These are phyloP conservation scores for Oryzias javanicus DNA, from an alignment of 2,113 vertebrate genomes.

Conservation along the genomic window DNA sequence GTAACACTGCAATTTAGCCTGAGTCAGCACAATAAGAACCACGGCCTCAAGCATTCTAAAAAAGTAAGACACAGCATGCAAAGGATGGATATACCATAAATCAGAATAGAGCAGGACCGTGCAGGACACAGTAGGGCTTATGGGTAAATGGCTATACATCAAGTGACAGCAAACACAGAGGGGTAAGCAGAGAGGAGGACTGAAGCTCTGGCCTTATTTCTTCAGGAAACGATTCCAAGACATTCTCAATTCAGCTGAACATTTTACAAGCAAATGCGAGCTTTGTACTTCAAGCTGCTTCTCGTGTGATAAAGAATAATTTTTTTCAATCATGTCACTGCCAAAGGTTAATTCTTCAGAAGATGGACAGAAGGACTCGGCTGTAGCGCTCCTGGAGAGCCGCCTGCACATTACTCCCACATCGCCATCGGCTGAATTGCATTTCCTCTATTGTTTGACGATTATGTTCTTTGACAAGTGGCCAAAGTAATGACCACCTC, in stretches of 20 bases:
- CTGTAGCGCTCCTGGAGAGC: slow-evolving; percentile 26
- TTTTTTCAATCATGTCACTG: slow-evolving; percentile 78
- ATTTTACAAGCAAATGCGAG: slow-evolving; percentile 53
- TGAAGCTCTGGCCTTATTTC: slow-evolving; percentile 60
- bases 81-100: too few species aligned
- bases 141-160: slow-evolving; percentile 12
- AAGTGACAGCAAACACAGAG: slow-evolving; percentile 48
- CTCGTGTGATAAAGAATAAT: slow-evolving; percentile 49
- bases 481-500: slow-evolving; percentile 59
- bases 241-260: slow-evolving; percentile 36
- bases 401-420: slow-evolving; percentile 48
- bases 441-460: slow-evolving; percentile 66
- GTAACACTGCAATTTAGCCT: too few species aligned
- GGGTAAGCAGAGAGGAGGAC: slow-evolving; percentile 49
- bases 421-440: slow-evolving; percentile 59
- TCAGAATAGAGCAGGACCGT: too few species aligned
- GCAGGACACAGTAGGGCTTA: too few species aligned
- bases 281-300: slow-evolving; percentile 21
- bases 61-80: too few species aligned
- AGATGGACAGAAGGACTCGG: slow-evolving; percentile 42
- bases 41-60: too few species aligned
- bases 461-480: slow-evolving; percentile 62
- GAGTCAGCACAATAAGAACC: too few species aligned
- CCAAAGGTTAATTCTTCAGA: slow-evolving; percentile 54
- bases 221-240: slow-evolving; percentile 40